These are phyloP conservation scores for Pachypanchax playfairii DNA, from an alignment of 2,113 vertebrate species.

Conservation along the genomic window DNA sequence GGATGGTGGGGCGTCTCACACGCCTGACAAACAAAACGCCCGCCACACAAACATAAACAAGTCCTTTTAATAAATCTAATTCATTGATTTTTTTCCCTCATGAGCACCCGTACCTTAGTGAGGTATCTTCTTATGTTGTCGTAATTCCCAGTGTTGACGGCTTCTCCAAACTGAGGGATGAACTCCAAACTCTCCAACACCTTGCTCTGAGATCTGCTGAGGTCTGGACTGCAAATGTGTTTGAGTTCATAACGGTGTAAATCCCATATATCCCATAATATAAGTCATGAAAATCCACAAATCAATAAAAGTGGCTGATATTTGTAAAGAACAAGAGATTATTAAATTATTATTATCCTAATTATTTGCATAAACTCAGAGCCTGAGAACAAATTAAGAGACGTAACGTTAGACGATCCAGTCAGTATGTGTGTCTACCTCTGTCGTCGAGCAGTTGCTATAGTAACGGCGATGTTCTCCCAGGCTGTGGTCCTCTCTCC, in stretches of 20 bases:
- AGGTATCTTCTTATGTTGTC: slow-evolving; percentile 91
- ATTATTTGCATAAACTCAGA: no score
- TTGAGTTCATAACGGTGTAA: no score
- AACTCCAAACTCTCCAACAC: slow-evolving; percentile 93
- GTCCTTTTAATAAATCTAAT: no score
- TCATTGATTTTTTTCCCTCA: no score
- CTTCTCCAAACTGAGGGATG: slow-evolving; percentile 88
- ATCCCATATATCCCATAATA: no score
- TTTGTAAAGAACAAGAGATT: no score
- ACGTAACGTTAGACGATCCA: no score
- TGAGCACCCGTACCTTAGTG: slow-evolving; percentile 87
- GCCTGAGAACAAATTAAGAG: no score
- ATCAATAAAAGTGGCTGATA: no score
- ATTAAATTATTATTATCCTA: no score
- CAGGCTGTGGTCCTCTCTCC: slow-evolving; percentile 87
- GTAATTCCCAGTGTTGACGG: slow-evolving; percentile 88
- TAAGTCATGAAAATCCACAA: no score
- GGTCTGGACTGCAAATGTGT: slow-evolving; percentile 56
- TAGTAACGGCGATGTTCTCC: slow-evolving; percentile 93
- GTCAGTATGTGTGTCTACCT: slow-evolving; percentile 72
- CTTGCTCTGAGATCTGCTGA: slow-evolving; percentile 90
- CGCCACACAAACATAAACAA: neutral
- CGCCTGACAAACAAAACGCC: slow-evolving; percentile 78
- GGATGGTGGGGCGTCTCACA: slow-evolving; percentile 95
- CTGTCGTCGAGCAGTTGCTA: slow-evolving; percentile 85